Evolutionary conservation across 1,140 invertebrate species (phyloP), one percentile per base, ranked within the genome.

Genomic region (Orius insidiosus): DNA sequence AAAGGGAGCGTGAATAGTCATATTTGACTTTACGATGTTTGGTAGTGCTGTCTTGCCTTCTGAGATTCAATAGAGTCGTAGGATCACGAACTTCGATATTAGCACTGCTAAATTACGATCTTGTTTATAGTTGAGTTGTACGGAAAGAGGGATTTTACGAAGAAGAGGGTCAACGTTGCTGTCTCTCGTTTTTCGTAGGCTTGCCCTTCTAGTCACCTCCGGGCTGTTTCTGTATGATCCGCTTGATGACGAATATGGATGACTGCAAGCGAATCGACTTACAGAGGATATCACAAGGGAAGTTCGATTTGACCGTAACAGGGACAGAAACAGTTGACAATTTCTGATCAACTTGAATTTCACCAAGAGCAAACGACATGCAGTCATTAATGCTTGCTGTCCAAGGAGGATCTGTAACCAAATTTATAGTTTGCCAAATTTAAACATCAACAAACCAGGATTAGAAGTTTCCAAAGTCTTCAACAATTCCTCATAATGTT

Each of bases 91-190:
- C 76, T 18, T 69, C 73, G 14, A 76, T 70, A 36, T 69, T 72
- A 1, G 75, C 77, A 46, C 72, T 71, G 71, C 72, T 4, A 85
- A 59, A 45, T 73, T 78, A 55, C 77, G 81, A 57, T 88, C 82
- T 58, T 87, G 75, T 58, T 84, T 80, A 52, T 78, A 79, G 54
- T 85, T 78, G 19, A 85, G 61, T 56, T 77, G 74, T 1, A 77
- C 71, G 37, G 72, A 70, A 50, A 85, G 71, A 52, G 76, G 67
- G 44, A 85, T 62, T 43, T 71, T 67, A 45, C 68, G 64, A 49
- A 78, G 56, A 11, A 52, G 33, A 14, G 48, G 35, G 43, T 50
- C 52, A 9, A 36, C 2, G 18, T 40, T 40, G 18, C 6, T 40
- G n/a, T 18, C 13, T 15, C 9, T 18, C 18, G 13, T 3, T 18